Evolutionary conservation across 30 jellyfish, hydroid and myxozoan genomes (phyloP).

Genomic region (Turritopsis rubra): DNA sequence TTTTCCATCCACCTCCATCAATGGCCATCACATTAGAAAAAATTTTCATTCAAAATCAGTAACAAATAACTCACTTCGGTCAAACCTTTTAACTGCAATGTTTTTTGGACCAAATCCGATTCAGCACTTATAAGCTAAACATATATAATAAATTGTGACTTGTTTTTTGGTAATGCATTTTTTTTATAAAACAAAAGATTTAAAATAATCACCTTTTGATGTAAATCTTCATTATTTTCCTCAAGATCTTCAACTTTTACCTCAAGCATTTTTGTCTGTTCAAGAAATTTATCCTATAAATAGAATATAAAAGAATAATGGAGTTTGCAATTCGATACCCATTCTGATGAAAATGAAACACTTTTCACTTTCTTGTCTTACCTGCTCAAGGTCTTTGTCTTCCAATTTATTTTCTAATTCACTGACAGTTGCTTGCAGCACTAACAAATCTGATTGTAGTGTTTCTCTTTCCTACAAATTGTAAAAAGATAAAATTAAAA

Average conservation of each 20-base stretch:
- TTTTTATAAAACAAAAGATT: neutral
- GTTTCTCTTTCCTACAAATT: conserved; percentile 58
- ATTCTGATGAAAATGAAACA: too few species aligned
- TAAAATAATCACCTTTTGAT: conserved; percentile 37
- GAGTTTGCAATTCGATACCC: too few species aligned
- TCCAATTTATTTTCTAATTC: conserved; percentile 62
- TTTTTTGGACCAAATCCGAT: conserved; percentile 56
- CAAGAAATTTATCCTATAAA: neutral
- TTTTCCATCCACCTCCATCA: too few species aligned
- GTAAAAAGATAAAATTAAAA: neutral
- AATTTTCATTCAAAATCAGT: neutral
- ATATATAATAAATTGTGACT: neutral
- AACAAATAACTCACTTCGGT: conserved; percentile 48
- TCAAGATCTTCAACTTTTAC: conserved; percentile 46
- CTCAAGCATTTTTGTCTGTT: conserved; percentile 13
- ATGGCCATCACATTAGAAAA: too few species aligned
- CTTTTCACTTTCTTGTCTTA: too few species aligned
- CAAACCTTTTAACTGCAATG: conserved; percentile 34
- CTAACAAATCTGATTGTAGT: conserved; percentile 70
- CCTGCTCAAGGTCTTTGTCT: conserved; percentile 24
- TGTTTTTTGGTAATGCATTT: neutral
- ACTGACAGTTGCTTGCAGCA: conserved; percentile 62
- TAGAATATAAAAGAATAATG: too few species aligned
- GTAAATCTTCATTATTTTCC: conserved; percentile 41
- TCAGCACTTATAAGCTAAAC: conserved; percentile 65